A percentile compares a stretch with the other conserved stretches of the same genome.
Conservation (phyloP, 2,113 vertebrate species). For the Gopherus flavomarginatus region DNA sequence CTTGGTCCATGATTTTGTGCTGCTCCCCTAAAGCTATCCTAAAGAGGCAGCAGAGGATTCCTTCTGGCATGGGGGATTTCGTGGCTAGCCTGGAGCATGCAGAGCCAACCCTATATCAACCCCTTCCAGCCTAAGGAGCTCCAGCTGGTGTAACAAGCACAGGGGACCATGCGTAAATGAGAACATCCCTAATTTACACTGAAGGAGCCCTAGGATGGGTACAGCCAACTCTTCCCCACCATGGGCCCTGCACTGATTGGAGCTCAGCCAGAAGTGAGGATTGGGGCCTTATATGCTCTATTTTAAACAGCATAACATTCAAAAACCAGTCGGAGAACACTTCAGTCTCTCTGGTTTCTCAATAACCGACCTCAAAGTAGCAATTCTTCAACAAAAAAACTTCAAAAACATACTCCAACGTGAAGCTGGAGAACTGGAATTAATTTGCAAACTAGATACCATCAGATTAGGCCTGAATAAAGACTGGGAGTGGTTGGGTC, state of each 20-base stretch:
- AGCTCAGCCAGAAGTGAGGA: neutral
- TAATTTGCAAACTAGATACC: too few relatives aligned
- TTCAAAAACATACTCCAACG: too few relatives aligned
- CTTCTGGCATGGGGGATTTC: accelerated
- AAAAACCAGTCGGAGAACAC: too few relatives aligned
- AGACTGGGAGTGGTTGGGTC: too few relatives aligned
- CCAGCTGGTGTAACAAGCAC: neutral
- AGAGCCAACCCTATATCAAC: neutral
- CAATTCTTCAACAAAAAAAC: too few relatives aligned
- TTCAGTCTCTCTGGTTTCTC: too few relatives aligned
- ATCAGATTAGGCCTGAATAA: too few relatives aligned
- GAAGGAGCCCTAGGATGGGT: neutral
- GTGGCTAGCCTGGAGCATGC: neutral
- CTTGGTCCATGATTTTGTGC: neutral
- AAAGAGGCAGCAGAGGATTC: neutral
- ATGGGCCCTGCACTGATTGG: neutral
- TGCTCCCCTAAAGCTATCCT: neutral
- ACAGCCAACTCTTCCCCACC: neutral
- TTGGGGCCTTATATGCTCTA: too few relatives aligned
- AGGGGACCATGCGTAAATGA: neutral
- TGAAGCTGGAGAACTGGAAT: too few relatives aligned
- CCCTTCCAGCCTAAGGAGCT: neutral
- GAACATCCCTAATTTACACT: neutral
- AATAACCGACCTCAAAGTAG: too few relatives aligned
- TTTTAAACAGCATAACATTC: too few relatives aligned